A percentile compares a stretch with the other conserved stretches of the same genome.
These are phyloP conservation scores for Capra hircus DNA, from an alignment of 2,113 vertebrate species.

Conservation along the genomic window DNA sequence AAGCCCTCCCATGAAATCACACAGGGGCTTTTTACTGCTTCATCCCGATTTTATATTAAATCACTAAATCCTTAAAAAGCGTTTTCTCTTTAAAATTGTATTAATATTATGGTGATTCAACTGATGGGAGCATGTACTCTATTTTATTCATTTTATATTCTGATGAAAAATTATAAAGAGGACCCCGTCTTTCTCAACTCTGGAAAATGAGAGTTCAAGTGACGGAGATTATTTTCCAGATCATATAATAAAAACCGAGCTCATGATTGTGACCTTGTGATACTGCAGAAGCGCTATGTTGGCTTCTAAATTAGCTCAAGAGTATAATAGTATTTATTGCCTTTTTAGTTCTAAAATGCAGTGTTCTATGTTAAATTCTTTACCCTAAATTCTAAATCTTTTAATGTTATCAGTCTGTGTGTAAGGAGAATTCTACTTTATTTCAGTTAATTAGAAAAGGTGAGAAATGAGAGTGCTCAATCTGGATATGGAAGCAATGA, in stretches of 20 bases:
- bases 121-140: neutral
- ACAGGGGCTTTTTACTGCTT: neutral
- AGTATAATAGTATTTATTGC: neutral
- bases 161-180: neutral
- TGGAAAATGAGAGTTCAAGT: neutral
- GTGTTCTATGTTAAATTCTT: neutral
- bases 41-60: neutral
- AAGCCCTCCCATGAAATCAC: neutral
- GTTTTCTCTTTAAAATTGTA: neutral
- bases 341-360: neutral
- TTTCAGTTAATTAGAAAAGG: neutral
- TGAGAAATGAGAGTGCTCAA: neutral
- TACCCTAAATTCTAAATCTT: neutral
- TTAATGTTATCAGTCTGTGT: neutral
- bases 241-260: neutral
- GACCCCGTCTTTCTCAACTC: neutral
- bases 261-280: neutral
- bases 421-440: neutral
- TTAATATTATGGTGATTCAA: neutral
- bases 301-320: neutral
- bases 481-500: neutral
- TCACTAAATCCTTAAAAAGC: neutral
- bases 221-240: neutral
- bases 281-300: neutral
- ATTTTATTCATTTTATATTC: slow-evolving; percentile 15